Conservation (phyloP, 2,113 vertebrate genomes). For the Nycticebus coucang region DNA sequence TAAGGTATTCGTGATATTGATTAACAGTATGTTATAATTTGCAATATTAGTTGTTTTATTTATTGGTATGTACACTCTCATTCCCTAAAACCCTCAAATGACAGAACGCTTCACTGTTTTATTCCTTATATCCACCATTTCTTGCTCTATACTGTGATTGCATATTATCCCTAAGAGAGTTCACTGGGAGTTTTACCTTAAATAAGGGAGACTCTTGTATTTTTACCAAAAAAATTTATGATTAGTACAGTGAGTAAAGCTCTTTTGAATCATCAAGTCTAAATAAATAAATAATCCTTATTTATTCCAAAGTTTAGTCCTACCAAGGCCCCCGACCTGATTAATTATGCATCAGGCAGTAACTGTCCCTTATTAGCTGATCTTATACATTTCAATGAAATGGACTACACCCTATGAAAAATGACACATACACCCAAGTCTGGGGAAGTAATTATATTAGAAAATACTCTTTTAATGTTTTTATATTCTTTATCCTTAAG, state of each 20-base stretch:
- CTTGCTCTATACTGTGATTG: not conserved
- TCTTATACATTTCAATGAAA: conserved; percentile 67
- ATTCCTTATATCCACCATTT: not conserved
- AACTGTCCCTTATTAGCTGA: conserved; percentile 62
- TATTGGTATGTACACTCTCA: not conserved
- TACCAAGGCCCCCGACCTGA: not conserved
- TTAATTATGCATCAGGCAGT: conserved; percentile 63
- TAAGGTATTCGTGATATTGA: not conserved
- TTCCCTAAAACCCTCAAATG: conserved; percentile 20
- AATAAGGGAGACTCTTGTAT: not conserved
- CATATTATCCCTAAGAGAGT: not conserved
- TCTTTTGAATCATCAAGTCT: conserved; percentile 43
- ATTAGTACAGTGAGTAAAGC: conserved; percentile 4
- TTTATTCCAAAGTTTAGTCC: conserved; percentile 66
- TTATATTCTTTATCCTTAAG: conserved; percentile 45
- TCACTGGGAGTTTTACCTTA: not conserved
- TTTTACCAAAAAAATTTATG: not conserved
- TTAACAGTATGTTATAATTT: not conserved
- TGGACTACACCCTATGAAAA: conserved; percentile 50
- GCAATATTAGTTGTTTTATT: not conserved
- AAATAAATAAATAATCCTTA: conserved; percentile 41
- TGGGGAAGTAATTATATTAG: conserved; percentile 57
- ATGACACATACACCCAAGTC: not conserved
- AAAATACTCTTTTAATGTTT: conserved; percentile 57
- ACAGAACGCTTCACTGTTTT: not conserved